These are phyloP conservation scores for Caranx melampygus DNA, from an alignment of 2,113 vertebrate species.

Conservation along the genomic window DNA sequence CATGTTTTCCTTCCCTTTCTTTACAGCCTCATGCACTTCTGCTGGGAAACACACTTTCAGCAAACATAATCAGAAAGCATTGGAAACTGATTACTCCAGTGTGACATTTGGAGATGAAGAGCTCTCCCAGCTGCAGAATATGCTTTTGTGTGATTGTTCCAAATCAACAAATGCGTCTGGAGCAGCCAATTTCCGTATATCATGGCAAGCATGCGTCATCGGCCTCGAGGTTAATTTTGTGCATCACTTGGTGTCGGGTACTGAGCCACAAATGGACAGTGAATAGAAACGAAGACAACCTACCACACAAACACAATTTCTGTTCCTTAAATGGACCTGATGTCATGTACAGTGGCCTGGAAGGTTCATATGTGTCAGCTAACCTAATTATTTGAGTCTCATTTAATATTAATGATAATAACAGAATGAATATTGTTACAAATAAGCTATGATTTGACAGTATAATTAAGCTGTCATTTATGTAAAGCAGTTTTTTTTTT, in stretches of 20 bases:
- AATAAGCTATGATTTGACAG: too few relatives aligned
- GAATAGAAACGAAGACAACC: constrained; percentile 31
- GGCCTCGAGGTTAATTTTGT: constrained; percentile 42
- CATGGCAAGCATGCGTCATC: constrained; percentile 24
- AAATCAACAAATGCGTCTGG: constrained; percentile 56
- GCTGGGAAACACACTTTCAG: constrained; percentile 16
- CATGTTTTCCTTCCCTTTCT: constrained; percentile 20
- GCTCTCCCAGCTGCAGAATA: constrained; percentile 41
- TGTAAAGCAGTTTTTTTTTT: too few relatives aligned
- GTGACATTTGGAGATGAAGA: constrained; percentile 51
- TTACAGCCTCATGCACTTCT: constrained; percentile 17
- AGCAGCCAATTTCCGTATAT: constrained; percentile 40
- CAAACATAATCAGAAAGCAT: constrained; percentile 53
- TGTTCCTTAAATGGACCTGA: neutral
- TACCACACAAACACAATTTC: neutral
- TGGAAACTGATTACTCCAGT: constrained; percentile 56
- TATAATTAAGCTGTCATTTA: too few relatives aligned
- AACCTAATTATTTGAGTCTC: too few relatives aligned
- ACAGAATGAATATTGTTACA: too few relatives aligned
- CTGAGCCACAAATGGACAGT: constrained; percentile 11
- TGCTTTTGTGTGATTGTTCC: constrained; percentile 43
- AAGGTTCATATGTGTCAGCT: too few relatives aligned
- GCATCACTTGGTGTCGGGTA: neutral
- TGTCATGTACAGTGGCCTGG: neutral
- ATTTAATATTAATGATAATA: too few relatives aligned